A percentile compares a stretch with the other conserved stretches of the same genome.
phyloP scores from a whole-genome alignment of 2,113 vertebrate genomes.

The Triplophysa siluroides region DNA sequence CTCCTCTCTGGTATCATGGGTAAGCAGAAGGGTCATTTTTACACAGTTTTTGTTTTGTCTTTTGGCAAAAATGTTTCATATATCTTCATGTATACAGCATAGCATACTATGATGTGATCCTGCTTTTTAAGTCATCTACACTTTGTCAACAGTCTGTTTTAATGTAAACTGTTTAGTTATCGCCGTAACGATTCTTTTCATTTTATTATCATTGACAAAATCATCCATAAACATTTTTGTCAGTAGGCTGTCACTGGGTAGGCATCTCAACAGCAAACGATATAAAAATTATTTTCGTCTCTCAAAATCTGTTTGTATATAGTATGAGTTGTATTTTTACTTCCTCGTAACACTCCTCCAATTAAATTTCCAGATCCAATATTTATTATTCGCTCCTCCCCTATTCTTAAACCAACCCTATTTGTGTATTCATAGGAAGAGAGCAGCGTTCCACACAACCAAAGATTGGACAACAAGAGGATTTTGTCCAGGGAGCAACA shows the following conservation, averaged over 20 bases:
- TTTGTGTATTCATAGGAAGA: conserved; percentile 75
- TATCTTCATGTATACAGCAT: no score
- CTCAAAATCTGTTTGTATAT: neutral
- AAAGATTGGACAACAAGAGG: conserved; percentile 85
- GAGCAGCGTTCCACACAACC: conserved; percentile 82
- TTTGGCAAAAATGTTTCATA: neutral
- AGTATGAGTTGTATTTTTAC: neutral
- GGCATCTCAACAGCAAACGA: no score
- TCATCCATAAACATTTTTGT: no score
- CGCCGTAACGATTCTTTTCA: no score
- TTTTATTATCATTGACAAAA: no score
- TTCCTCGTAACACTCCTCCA: conserved; percentile 6
- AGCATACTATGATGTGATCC: no score
- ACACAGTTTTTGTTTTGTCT: neutral
- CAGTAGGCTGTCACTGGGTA: no score
- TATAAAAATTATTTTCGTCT: no score
- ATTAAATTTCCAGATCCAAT: neutral
- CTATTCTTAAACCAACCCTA: neutral
- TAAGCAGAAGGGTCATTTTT: conserved; percentile 54
- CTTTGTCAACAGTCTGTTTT: no score
- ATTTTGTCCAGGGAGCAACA: conserved; percentile 86
- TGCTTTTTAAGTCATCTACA: no score
- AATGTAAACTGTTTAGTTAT: no score
- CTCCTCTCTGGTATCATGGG: conserved; percentile 82
- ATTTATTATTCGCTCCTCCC: neutral